Evolutionary conservation across 2,888 invertebrate species (phyloP), one percentile per base, ranked within the genome.

Genomic region (Odontocerum albicorne): DNA sequence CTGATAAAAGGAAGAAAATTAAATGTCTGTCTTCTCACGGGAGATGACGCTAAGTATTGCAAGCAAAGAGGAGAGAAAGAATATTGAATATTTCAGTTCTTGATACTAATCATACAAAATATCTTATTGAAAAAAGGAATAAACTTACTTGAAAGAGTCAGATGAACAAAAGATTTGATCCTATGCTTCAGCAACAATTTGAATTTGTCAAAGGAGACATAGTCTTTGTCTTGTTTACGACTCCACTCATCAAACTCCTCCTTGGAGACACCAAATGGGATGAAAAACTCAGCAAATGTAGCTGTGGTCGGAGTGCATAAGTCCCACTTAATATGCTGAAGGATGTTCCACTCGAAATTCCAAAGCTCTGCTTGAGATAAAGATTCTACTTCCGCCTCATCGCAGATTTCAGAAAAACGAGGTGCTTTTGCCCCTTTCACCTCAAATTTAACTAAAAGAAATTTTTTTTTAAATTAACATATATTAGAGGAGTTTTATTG

Each of bases 381-480:
- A 8, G 42, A 27, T 19, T 52, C 49, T 6, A 39, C 21, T 13
- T 49, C 38, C 1, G 45, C 51, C 15, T 27, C 43, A n/a, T 49
- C 38, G 38, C 61, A 61, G n/a, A 61, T 39, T 22, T 58, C 46
- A 2, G 46, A 36, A 33, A 51, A 59, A 2, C 49, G 46, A 8
- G 58, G 58, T 2, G 51, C 44, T 10, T 47, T 35, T 8, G 39
- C 22, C 4, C 56, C 54, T 22, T 61, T 58, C 12, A 58, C 33
- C 35, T 61, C 58, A 40, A 59, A 61, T 54, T 61, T 61, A 13
- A 51, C 61, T 61, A 21, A 43, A 40, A 40, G 8, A n/a, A 40
- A 40, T n/a, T n/a, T n/a, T n/a, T n/a, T n/a, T n/a, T n/a, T n/a
- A n/a, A n/a, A n/a, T n/a, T n/a, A n/a, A n/a, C n/a, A n/a, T n/a